These are phyloP conservation scores for Drosophila teissieri DNA, from an alignment of 1,140 invertebrate genomes.

Conservation along the genomic window DNA sequence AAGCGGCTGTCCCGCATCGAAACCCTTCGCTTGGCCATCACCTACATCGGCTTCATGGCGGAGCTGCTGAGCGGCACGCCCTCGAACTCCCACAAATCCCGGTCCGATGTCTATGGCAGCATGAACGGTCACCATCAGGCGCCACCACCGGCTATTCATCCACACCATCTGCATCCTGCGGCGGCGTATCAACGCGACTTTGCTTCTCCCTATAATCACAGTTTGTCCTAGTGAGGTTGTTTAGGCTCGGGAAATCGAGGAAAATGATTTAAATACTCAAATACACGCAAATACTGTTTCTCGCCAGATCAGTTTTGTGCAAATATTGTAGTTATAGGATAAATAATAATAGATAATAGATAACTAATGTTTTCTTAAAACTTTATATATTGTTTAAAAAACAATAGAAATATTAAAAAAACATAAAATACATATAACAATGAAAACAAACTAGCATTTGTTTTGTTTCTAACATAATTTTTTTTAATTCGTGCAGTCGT, in stretches of 20 bases:
- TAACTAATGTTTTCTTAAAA: neutral
- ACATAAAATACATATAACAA: neutral
- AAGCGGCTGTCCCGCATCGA: conserved; percentile 99
- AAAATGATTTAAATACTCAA: neutral
- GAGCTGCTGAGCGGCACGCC: conserved; percentile 91
- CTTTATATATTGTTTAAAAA: conserved; percentile 4
- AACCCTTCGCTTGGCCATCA: conserved; percentile 97
- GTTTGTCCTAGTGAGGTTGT: conserved; percentile 26
- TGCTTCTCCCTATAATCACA: conserved; percentile 79
- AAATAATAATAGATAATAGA: neutral
- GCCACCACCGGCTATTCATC: conserved; percentile 65
- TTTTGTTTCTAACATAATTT: too few species aligned
- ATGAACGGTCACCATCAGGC: conserved; percentile 80
- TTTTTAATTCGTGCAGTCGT: too few species aligned
- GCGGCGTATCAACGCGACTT: conserved; percentile 79
- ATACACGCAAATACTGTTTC: neutral
- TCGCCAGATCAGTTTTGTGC: neutral
- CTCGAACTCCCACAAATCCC: conserved; percentile 84
- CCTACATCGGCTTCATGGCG: conserved; percentile 98
- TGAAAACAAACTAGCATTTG: too few species aligned
- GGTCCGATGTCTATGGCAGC: conserved; percentile 78
- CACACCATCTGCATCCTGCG: conserved; percentile 72
- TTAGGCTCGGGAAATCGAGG: too few species aligned
- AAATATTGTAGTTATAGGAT: neutral
- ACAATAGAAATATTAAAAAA: neutral